phyloP scores from a whole-genome alignment of 2,113 vertebrate species.

The Pao palembangensis region DNA sequence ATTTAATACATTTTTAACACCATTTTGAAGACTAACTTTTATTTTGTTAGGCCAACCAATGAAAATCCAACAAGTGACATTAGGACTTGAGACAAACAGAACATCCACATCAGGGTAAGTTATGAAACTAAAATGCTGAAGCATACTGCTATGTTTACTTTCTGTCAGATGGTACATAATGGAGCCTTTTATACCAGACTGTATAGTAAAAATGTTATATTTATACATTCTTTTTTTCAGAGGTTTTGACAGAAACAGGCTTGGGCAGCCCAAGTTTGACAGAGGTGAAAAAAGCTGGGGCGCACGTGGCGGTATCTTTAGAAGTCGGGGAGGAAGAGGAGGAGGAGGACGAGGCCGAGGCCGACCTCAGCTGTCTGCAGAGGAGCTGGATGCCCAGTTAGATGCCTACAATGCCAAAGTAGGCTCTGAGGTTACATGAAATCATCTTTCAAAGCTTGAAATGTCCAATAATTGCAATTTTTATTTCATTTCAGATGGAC shows the following conservation, averaged over 20 bases:
- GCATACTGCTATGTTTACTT: too few species aligned
- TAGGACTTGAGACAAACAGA: slow-evolving; percentile 84
- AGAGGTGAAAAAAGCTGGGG: slow-evolving; percentile 18
- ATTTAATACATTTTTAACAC: neutral
- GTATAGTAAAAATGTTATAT: too few species aligned
- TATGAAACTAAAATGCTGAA: neutral
- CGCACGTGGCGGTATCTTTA: slow-evolving; percentile 55
- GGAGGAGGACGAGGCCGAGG: slow-evolving; percentile 78
- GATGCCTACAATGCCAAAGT: slow-evolving; percentile 97
- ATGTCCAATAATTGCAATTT: neutral
- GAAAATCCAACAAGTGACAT: slow-evolving; percentile 92
- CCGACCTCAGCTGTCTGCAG: slow-evolving; percentile 88
- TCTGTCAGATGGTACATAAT: neutral
- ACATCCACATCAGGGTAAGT: slow-evolving; percentile 81
- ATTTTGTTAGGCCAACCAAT: slow-evolving; percentile 84
- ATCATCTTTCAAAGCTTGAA: neutral
- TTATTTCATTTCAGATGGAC: slow-evolving; percentile 81
- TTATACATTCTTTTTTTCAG: neutral
- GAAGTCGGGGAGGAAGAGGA: slow-evolving; percentile 86
- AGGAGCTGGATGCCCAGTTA: slow-evolving; percentile 97
- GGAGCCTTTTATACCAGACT: neutral
- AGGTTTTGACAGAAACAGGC: slow-evolving; percentile 66
- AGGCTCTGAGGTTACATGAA: neutral
- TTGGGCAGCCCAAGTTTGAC: slow-evolving; percentile 57
- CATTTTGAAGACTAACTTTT: neutral